Percentiles rank a stretch among this genome's conserved stretches.
Evolutionary conservation across 2,113 vertebrate genomes (phyloP).

Genomic region (Australoheros scitulus): DNA sequence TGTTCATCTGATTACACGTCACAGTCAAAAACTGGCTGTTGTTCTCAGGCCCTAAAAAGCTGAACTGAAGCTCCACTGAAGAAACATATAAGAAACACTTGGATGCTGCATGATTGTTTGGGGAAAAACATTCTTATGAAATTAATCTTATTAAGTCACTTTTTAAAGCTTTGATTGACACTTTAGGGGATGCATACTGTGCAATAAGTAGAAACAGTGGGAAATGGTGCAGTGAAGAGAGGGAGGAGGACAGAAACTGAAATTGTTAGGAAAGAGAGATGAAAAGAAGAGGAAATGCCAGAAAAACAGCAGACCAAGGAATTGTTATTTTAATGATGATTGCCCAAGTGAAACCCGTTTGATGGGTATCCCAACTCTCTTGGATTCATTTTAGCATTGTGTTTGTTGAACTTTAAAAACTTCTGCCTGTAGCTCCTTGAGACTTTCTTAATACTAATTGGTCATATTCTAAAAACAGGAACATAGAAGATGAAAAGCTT

Average conservation of each 20-base stretch:
- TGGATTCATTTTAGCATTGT: not conserved
- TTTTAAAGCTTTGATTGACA: conserved; percentile 23
- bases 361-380: not conserved
- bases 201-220: not conserved
- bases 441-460: not conserved
- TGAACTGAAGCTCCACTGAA: not conserved
- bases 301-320: conserved; percentile 22
- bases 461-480: not conserved
- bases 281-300: conserved; percentile 52
- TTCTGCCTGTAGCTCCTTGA: not conserved
- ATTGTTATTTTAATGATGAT: conserved; percentile 27
- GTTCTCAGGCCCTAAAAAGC: not conserved
- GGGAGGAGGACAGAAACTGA: not conserved
- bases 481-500: not conserved
- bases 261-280: not conserved
- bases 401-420: not conserved
- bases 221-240: not conserved
- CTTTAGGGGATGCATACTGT: not conserved
- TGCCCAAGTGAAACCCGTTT: not conserved
- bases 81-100: not conserved
- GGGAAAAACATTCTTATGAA: not conserved
- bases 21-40: not conserved
- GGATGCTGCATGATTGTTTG: not conserved
- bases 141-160: not conserved
- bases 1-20: not conserved